Conservation (phyloP, 2,888 invertebrate genomes). For the Psylliodes chrysocephalus region DNA sequence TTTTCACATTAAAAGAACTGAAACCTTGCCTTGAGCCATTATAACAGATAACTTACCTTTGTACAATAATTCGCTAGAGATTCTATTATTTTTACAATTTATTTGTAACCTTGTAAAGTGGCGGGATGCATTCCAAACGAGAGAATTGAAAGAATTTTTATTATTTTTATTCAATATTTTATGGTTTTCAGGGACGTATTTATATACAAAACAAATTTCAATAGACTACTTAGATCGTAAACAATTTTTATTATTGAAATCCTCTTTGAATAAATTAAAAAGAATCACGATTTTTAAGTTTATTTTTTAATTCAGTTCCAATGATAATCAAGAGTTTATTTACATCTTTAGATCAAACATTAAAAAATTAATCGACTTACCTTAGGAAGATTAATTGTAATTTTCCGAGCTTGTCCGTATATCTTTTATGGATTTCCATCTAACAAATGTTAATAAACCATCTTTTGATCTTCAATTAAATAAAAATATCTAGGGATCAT, state of each 20-base stretch:
- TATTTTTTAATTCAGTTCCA: too few species aligned
- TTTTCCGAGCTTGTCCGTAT: too few species aligned
- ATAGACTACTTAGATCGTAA: neutral
- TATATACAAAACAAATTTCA: neutral
- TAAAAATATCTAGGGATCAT: too few species aligned
- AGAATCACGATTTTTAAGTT: too few species aligned
- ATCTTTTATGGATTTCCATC: too few species aligned
- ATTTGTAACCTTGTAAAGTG: constrained; percentile 12
- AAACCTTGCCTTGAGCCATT: constrained; percentile 26
- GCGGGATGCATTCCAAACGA: constrained; percentile 14
- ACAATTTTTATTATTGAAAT: neutral
- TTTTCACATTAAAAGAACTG: constrained; percentile 13
- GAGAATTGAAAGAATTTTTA: neutral
- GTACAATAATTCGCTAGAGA: constrained; percentile 9
- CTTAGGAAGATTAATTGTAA: too few species aligned
- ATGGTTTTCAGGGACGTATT: neutral
- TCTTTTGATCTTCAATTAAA: too few species aligned
- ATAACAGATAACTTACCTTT: constrained; percentile 15
- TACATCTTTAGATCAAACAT: too few species aligned
- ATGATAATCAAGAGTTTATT: too few species aligned
- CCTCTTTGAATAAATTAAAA: too few species aligned
- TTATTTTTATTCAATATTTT: neutral
- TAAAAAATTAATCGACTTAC: too few species aligned
- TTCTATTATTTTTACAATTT: constrained; percentile 7
- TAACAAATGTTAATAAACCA: too few species aligned